Conservation (phyloP, 2,797 vertebrate species). For the Bradypodion ventrale region DNA sequence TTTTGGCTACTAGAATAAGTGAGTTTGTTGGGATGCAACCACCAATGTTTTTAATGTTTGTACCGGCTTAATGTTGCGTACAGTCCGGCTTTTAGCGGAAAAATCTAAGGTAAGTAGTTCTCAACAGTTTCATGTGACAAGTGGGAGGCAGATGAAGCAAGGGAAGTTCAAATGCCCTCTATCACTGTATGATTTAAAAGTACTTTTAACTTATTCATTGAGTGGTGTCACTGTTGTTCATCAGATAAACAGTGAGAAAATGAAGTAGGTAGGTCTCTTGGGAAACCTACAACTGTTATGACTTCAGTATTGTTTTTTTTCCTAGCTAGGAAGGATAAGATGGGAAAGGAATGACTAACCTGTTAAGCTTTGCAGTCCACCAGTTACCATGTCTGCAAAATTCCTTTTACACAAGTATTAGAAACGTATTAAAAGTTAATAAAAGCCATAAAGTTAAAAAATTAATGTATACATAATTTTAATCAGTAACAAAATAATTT, state of each 20-base stretch:
- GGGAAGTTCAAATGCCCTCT: too few relatives aligned
- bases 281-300: neutral
- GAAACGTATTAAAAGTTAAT: conserved; percentile 50
- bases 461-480: conserved; percentile 56
- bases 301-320: neutral
- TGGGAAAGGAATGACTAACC: neutral
- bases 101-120: neutral
- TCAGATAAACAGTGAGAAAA: neutral
- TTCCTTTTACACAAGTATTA: conserved; percentile 47
- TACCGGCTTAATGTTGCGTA: neutral
- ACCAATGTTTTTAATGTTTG: neutral
- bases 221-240: neutral
- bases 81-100: neutral
- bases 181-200: neutral
- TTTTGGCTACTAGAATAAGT: too few relatives aligned
- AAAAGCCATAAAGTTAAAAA: conserved; percentile 54
- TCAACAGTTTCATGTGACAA: too few relatives aligned
- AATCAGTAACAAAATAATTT: conserved; percentile 65
- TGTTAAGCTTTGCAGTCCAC: neutral
- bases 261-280: neutral
- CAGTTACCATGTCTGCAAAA: conserved; percentile 26
- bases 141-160: too few relatives aligned
- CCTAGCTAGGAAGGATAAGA: neutral
- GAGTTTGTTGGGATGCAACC: neutral
- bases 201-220: neutral